Evolutionary conservation across 2,888 invertebrate species (phyloP), one percentile per base, ranked within the genome.

Genomic region (Norana najaformis): DNA sequence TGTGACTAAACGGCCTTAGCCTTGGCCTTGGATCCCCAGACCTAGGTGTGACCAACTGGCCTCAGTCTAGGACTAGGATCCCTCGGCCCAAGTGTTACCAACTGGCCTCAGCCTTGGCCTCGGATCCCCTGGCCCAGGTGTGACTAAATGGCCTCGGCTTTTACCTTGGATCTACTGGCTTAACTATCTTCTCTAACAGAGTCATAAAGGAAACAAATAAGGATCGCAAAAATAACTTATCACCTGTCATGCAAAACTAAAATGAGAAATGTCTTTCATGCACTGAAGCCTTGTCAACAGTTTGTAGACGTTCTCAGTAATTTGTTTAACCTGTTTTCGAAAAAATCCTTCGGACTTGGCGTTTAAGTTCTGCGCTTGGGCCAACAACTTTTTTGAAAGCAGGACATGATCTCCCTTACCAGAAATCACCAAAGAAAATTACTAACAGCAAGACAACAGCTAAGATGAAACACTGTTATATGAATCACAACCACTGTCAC

Each of bases 311-410:
- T 69, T 69, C 69, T 69, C 69, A 69, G 69, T 30, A 69, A 69
- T n/a, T n/a, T 69, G 69, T 85, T 85, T 85, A 85, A 85, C 85
- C 85, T 85, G 85, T 85, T 37, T 11, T 37, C 18, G 85, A 36
- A 35, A 85, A 37, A 85, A 85, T 85, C 85, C 85, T 85, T 37
- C 37, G 36, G 85, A 85, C 36, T 35, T 37, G 85, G 16, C 85
- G 85, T 37, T 18, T 37, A 18, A 85, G 36, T 23, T 85, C 85
- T 18, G 85, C 85, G 34, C 85, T 85, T 35, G 37, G 16, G 37
- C 85, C 37, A 37, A 37, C 85, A 37, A 85, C 85, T 35, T 35
- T 37, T 85, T 37, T 85, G 85, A 85, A 85, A 37, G 85, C 35
- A 85, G 4, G 69, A 69, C 69, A 69, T n/a, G 69, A 69, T 69